A percentile compares a stretch with the other conserved stretches of the same genome.
Conservation (phyloP, 1,140 invertebrate genomes). For the Pentalonia nigronervosa region DNA sequence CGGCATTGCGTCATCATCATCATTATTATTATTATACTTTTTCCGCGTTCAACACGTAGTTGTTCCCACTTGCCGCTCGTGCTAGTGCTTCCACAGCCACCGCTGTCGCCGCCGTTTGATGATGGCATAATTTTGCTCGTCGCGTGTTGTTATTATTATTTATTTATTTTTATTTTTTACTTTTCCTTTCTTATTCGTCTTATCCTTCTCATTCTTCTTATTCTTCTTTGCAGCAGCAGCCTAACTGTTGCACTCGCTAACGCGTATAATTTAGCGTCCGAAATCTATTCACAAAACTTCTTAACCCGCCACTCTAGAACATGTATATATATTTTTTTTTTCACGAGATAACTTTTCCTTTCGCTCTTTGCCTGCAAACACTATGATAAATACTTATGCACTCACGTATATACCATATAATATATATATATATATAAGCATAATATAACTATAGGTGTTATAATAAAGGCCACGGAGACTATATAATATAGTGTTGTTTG, state of each 20-base stretch:
- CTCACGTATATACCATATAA: not conserved
- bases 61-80: not conserved
- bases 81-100: not conserved
- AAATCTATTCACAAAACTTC: slow-evolving; percentile 24
- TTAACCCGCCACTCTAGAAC: not conserved
- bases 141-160: slow-evolving; percentile 1
- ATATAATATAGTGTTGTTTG: not conserved
- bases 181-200: slow-evolving; percentile 14
- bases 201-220: not conserved
- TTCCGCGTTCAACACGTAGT: slow-evolving; percentile 34
- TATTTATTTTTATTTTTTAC: not conserved
- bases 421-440: not conserved
- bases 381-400: not conserved
- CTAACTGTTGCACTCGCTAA: slow-evolving; percentile 43
- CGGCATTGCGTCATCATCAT: not conserved
- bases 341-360: not conserved
- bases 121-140: slow-evolving; percentile 29
- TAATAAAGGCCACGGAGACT: not conserved
- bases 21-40: slow-evolving; percentile 15
- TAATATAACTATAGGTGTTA: not conserved
- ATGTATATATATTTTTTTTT: not conserved
- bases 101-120: slow-evolving; percentile 18
- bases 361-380: not conserved
- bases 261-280: slow-evolving; percentile 33
- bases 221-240: not conserved